phyloP scores from a whole-genome alignment of 1,140 invertebrate species.

The Apolygus lucorum region DNA sequence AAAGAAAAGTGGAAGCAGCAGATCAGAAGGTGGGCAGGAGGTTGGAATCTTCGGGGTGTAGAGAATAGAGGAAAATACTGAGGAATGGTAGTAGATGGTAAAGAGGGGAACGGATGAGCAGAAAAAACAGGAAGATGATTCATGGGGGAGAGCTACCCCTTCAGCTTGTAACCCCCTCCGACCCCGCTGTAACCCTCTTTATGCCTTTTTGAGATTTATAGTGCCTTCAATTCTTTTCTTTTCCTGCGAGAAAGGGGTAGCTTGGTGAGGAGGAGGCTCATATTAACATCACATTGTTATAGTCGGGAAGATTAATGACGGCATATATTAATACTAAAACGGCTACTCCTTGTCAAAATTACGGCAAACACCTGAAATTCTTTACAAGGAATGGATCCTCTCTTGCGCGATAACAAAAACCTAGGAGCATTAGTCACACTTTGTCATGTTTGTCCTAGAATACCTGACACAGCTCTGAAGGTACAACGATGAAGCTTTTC shows the following conservation, averaged over 20 bases:
- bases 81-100: too few relatives aligned
- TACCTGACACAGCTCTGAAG: too few relatives aligned
- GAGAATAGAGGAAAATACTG: neutral
- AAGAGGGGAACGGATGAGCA: neutral
- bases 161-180: constrained; percentile 2
- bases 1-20: neutral
- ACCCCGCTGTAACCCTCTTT: constrained; percentile 1
- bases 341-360: constrained; percentile 17
- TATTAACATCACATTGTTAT: constrained; percentile 24
- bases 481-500: too few relatives aligned
- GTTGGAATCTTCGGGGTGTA: neutral
- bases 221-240: constrained; percentile 20
- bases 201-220: constrained; percentile 22
- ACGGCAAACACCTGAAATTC: constrained; percentile 5
- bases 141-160: constrained; percentile 5
- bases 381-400: neutral
- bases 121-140: constrained; percentile 18
- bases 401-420: neutral
- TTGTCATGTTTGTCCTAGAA: too few relatives aligned
- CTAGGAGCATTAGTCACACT: too few relatives aligned
- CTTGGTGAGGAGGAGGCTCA: neutral
- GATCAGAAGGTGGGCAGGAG: neutral
- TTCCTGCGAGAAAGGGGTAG: neutral
- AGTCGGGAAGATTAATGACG: constrained; percentile 20
- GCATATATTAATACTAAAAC: constrained; percentile 21